Conservation (phyloP, 2,888 invertebrate genomes). For the Caenorhabditis wallacei region DNA sequence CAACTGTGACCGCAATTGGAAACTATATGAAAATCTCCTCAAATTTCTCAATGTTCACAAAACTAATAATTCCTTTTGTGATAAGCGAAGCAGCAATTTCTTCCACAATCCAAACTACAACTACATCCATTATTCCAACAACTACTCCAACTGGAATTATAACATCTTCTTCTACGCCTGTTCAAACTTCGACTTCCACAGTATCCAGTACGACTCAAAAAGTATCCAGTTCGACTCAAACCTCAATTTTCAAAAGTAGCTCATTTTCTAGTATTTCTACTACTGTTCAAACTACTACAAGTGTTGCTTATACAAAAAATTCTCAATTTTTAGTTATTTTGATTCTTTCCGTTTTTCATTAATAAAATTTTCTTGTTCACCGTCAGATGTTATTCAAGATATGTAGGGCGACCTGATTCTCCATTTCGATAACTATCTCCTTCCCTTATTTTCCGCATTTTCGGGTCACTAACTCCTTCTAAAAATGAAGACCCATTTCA, state of each 20-base stretch:
- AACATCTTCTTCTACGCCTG: neutral
- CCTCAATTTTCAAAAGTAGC: neutral
- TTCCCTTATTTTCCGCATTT: neutral
- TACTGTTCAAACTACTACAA: neutral
- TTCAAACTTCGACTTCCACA: neutral
- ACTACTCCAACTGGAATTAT: neutral
- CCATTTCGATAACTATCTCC: too few relatives aligned
- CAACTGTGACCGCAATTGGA: neutral
- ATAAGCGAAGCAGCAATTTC: neutral
- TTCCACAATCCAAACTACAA: neutral
- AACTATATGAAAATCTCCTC: conserved; percentile 1
- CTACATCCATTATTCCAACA: neutral
- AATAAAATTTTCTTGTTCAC: too few relatives aligned
- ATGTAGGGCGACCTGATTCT: conserved; percentile 5
- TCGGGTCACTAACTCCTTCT: conserved; percentile 5
- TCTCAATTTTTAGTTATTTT: too few relatives aligned
- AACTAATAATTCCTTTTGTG: neutral
- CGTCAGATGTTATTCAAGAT: neutral
- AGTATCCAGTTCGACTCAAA: neutral
- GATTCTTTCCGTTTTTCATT: too few relatives aligned
- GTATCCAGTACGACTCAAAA: neutral
- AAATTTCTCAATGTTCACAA: neutral
- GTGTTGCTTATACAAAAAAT: neutral
- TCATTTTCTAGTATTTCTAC: too few relatives aligned
- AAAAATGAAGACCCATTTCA: conserved; percentile 34